A percentile compares a stretch with the other conserved stretches of the same genome.
phyloP scores from a whole-genome alignment of 2,888 invertebrate species.

The Stictocephala bisonia region DNA sequence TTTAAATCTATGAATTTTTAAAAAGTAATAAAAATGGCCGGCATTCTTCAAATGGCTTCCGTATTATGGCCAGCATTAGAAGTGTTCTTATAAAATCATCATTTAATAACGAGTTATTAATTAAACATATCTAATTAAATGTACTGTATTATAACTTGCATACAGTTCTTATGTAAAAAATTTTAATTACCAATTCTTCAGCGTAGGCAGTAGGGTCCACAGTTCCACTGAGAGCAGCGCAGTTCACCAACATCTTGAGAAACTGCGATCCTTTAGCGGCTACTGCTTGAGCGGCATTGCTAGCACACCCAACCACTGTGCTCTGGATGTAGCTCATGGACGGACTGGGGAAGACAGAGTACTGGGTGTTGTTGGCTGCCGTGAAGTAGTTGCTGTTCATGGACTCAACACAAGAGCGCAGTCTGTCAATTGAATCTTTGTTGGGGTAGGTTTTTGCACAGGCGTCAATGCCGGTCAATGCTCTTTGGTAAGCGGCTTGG shows the following conservation, averaged over 20 bases:
- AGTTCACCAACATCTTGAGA: background rate
- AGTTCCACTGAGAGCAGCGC: background rate
- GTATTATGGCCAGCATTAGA: too few relatives aligned
- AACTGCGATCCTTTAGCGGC: slow-evolving; percentile 14
- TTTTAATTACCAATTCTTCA: slow-evolving; percentile 4
- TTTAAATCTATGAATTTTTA: too few relatives aligned
- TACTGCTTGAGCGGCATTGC: background rate
- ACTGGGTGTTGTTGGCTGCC: slow-evolving; percentile 13
- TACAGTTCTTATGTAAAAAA: too few relatives aligned
- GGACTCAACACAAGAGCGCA: slow-evolving; percentile 13
- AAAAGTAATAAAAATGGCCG: too few relatives aligned
- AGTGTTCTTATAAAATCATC: too few relatives aligned
- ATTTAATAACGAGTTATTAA: too few relatives aligned
- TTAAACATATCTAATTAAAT: too few relatives aligned
- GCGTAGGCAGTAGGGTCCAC: background rate
- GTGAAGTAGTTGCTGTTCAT: slow-evolving; percentile 25
- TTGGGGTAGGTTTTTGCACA: slow-evolving; percentile 28
- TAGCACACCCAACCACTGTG: slow-evolving; percentile 1
- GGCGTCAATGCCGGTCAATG: background rate
- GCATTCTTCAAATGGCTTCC: too few relatives aligned
- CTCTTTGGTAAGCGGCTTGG: background rate
- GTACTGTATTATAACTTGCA: too few relatives aligned
- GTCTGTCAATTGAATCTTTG: slow-evolving; percentile 6
- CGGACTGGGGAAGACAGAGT: slow-evolving; percentile 16
- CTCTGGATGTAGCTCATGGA: slow-evolving; percentile 19